Evolutionary conservation across 2,113 vertebrate species (phyloP), one percentile per base, ranked within the genome.

Genomic region (Australoheros scitulus): DNA sequence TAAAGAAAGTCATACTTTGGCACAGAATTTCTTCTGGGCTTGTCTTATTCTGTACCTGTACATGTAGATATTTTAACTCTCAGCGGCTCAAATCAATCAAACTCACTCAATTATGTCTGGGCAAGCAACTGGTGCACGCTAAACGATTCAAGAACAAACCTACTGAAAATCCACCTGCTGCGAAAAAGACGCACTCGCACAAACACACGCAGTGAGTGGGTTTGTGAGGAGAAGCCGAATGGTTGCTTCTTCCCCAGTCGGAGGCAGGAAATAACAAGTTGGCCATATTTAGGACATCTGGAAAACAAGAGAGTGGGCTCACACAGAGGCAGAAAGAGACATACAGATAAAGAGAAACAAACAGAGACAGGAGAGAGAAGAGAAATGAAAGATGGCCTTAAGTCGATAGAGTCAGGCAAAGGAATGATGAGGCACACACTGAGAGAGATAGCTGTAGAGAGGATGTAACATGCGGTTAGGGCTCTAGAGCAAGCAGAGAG

Each of bases 201-300:
- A 41, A 8, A 57, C 11, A 32, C 24, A 26, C 63, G 29, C 72
- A 77, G 74, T 1, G 32, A 84, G 85, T 26, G 77, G 34, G 60
- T 77, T 76, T 57, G 74, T 47, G 77, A 24, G 50, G 8, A 56
- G 50, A 87, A 77, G 81, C 76, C 2, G 76, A 76, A 61, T 36
- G 63, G 34, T 63, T 85, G 63, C 72, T 63, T 85, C 63, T 74
- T 13, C 38, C 84, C 79, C 68, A 14, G 74, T 61, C 26, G 77
- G 75, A 83, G 77, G 61, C 79, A 77, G 50, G 63, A 87, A 82
- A 86, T 87, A 93, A 91, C 76, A 87, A 83, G 89, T 81, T 41
- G 63, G 74, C 80, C 59, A 82, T 84, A 80, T 90, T 92, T 72
- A 82, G 87, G 89, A 85, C 63, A 87, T 79, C 83, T 85, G 75